phyloP scores from a whole-genome alignment of 2,113 vertebrate species.

The Equus przewalskii region DNA sequence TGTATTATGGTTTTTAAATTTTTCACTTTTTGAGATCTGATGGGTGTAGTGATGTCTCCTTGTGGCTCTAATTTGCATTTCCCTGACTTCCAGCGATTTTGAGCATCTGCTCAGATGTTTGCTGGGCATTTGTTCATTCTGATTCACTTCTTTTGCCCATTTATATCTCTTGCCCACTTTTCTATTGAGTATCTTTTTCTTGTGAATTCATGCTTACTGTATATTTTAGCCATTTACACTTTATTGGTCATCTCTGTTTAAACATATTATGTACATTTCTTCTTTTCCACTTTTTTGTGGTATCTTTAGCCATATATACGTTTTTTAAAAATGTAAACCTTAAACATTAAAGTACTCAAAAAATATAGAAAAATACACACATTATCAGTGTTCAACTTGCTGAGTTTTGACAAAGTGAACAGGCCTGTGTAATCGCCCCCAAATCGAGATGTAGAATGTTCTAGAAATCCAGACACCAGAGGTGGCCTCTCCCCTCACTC shows the following conservation, averaged over 20 bases:
- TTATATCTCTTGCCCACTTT: background rate
- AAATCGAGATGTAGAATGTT: background rate
- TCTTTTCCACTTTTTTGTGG: background rate
- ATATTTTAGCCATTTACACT: background rate
- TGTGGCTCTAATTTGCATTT: background rate
- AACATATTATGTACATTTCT: background rate
- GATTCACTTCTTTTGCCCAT: too few relatives aligned
- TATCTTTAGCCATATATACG: background rate
- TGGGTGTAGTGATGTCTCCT: background rate
- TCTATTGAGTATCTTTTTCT: background rate
- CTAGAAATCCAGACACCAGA: background rate
- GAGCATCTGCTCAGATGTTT: background rate
- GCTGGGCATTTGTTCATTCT: background rate
- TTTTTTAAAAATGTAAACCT: background rate
- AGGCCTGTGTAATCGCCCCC: background rate
- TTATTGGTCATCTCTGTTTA: background rate
- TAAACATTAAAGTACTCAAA: too few relatives aligned
- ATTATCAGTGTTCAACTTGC: background rate
- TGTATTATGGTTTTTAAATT: too few relatives aligned
- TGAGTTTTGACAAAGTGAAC: background rate
- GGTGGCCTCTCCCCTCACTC: fast-evolving
- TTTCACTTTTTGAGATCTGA: background rate
- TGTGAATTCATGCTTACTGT: too few relatives aligned
- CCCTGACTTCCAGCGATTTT: background rate
- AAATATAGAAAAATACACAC: background rate